Conservation (phyloP, 2,113 vertebrate genomes). For the Conger conger region DNA sequence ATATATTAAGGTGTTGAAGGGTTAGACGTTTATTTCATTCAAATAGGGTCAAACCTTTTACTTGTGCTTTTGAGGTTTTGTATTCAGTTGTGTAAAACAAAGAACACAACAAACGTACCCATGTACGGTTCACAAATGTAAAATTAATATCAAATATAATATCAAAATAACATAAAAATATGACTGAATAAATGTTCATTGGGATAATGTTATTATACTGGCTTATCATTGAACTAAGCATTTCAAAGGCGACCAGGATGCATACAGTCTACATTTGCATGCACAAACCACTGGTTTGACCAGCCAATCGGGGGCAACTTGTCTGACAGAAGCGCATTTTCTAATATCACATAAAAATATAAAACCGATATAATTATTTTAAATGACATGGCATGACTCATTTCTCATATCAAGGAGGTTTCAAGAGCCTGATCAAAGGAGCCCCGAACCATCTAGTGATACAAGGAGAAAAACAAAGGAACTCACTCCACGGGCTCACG, state of each 20-base stretch:
- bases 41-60: neutral
- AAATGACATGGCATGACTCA: neutral
- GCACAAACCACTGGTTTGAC: neutral
- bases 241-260: neutral
- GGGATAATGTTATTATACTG: neutral
- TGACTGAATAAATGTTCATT: neutral
- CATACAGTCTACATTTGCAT: neutral
- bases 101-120: neutral
- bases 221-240: neutral
- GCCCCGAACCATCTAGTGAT: neutral
- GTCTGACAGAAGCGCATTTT: no score
- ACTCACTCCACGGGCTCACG: conserved; percentile 79
- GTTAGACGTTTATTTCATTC: neutral
- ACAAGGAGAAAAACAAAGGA: conserved; percentile 44
- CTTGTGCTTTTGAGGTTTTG: neutral
- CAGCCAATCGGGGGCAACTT: neutral
- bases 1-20: neutral
- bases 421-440: no score
- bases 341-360: neutral
- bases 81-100: neutral
- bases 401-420: neutral
- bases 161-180: neutral
- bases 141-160: no score
- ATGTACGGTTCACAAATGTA: neutral
- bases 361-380: no score